These are phyloP conservation scores for Gasterosteus aculeatus DNA, from an alignment of 2,113 vertebrate genomes.

Conservation along the genomic window DNA sequence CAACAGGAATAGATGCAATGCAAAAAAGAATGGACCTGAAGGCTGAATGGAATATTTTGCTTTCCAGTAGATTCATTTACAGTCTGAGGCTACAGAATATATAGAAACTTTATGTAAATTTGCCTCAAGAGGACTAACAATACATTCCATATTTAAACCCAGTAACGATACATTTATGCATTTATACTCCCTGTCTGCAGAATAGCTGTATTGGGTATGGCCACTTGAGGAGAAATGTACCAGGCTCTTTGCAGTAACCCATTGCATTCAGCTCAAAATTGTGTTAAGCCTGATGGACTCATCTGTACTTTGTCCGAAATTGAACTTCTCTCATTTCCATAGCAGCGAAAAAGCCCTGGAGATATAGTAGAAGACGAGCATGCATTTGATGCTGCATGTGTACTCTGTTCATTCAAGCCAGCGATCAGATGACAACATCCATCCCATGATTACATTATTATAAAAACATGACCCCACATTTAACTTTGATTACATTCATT, in stretches of 20 bases:
- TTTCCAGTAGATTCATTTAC: slow-evolving; percentile 30
- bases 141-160: slow-evolving; percentile 53
- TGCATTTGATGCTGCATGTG: slow-evolving; percentile 18
- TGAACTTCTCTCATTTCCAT: slow-evolving; percentile 47
- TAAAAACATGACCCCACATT: slow-evolving; percentile 18
- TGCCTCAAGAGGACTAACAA: slow-evolving; percentile 44
- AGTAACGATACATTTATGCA: slow-evolving; percentile 23
- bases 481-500: slow-evolving; percentile 19
- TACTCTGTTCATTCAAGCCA: slow-evolving; percentile 35
- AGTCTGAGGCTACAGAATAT: slow-evolving; percentile 23
- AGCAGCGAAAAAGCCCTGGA: slow-evolving; percentile 32
- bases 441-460: slow-evolving; percentile 49
- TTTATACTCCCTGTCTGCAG: slow-evolving; percentile 23
- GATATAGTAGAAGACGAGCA: slow-evolving; percentile 41
- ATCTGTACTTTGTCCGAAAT: slow-evolving; percentile 42
- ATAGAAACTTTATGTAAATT: slow-evolving; percentile 38
- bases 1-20: slow-evolving; percentile 15
- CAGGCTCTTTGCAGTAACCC: slow-evolving; percentile 25
- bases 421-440: slow-evolving; percentile 57
- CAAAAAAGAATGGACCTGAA: slow-evolving; percentile 51
- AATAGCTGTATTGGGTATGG: slow-evolving; percentile 6
- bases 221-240: slow-evolving; percentile 27
- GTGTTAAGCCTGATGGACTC: slow-evolving; percentile 45
- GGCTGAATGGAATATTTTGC: slow-evolving; percentile 43
- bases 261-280: slow-evolving; percentile 44